A percentile compares a stretch with the other conserved stretches of the same genome.
Conservation (phyloP, 2,888 invertebrate species). For the Mythimna lalbum region DNA sequence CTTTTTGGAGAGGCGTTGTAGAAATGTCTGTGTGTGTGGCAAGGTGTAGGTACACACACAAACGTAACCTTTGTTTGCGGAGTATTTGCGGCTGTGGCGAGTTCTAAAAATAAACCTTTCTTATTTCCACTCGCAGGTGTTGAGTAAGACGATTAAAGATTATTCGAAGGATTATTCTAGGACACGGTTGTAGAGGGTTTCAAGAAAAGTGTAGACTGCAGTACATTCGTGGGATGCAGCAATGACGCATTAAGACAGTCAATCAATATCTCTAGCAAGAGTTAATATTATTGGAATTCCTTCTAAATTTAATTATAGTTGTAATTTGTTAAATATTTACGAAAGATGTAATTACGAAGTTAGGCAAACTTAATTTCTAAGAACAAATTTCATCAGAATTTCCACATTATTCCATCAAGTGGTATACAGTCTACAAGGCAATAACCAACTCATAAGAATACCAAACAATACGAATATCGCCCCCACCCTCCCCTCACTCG, state of each 20-base stretch:
- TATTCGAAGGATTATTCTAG: neutral
- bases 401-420: neutral
- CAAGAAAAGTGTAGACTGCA: neutral
- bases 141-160: neutral
- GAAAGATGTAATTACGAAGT: neutral
- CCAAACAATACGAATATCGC: slow-evolving; percentile 31
- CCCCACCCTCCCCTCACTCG: slow-evolving; percentile 3
- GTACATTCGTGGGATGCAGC: neutral
- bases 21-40: neutral
- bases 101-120: slow-evolving; percentile 2
- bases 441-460: slow-evolving; percentile 8
- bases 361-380: neutral
- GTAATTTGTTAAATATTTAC: neutral
- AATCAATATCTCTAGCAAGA: neutral
- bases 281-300: neutral
- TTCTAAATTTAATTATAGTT: neutral
- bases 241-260: neutral
- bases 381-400: neutral
- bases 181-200: neutral
- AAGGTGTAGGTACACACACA: neutral
- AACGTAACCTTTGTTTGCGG: no score
- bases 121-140: neutral
- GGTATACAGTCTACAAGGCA: neutral
- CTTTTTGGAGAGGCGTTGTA: neutral
- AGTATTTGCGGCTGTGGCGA: no score